A percentile compares a stretch with the other conserved stretches of the same genome.
These are phyloP conservation scores for Mythimna lalbum DNA, from an alignment of 2,888 invertebrate species.

Conservation along the genomic window DNA sequence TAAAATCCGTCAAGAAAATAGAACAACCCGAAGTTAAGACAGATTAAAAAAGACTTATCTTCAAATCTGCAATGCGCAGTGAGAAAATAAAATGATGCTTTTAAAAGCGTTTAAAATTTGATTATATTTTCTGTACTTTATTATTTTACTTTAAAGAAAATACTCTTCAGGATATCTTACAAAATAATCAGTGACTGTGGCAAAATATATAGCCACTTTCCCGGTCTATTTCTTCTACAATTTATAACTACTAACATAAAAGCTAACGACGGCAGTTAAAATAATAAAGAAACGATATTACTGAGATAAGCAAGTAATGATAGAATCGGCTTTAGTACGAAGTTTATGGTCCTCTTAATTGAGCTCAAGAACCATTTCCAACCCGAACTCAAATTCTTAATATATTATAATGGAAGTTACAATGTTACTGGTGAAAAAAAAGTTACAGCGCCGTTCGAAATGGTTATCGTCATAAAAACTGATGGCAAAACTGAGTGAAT, in stretches of 20 bases:
- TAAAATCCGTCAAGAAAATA: conserved; percentile 24
- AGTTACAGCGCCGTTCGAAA: conserved; percentile 34
- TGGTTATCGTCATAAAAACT: conserved; percentile 61
- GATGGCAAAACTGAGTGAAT: conserved; percentile 63
- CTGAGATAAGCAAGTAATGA: conserved; percentile 52
- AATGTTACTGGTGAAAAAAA: conserved; percentile 39
- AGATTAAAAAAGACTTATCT: conserved; percentile 25
- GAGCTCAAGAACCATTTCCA: conserved; percentile 48
- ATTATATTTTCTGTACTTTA: background rate
- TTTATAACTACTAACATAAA: conserved; percentile 55
- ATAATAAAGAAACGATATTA: conserved; percentile 58
- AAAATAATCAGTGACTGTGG: conserved; percentile 26
- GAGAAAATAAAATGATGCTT: background rate
- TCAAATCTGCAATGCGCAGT: conserved; percentile 28
- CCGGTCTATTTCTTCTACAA: conserved; percentile 39
- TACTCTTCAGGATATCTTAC: conserved; percentile 8
- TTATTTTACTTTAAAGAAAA: conserved; percentile 2
- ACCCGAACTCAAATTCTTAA: conserved; percentile 40
- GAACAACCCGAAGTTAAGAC: conserved; percentile 24
- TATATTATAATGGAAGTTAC: conserved; percentile 46
- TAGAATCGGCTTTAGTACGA: conserved; percentile 46
- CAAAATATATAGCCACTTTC: conserved; percentile 36
- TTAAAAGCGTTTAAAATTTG: conserved; percentile 7
- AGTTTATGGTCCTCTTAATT: conserved; percentile 53
- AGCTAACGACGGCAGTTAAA: conserved; percentile 55